Evolutionary conservation across 2,797 vertebrate genomes (phyloP).

Genomic region (Onychomys torridus): DNA sequence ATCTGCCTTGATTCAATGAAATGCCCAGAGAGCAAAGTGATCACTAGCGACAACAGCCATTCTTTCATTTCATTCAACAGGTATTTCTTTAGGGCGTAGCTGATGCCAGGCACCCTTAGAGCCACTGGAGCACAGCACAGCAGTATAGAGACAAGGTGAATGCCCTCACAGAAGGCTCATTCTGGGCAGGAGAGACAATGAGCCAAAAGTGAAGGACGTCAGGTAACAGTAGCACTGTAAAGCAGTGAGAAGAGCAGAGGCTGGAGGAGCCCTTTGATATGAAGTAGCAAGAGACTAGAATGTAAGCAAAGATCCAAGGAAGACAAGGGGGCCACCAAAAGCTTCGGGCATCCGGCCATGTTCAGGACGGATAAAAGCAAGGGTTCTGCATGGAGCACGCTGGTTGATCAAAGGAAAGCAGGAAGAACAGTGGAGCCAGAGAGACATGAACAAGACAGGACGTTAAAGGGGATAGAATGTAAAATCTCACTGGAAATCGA

Average conservation of each 20-base stretch:
- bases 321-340: background rate
- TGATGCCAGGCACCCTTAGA: background rate
- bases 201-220: background rate
- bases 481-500: background rate
- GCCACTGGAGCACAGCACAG: background rate
- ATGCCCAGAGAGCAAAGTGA: background rate
- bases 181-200: background rate
- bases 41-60: background rate
- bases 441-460: background rate
- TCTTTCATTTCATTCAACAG: conserved; percentile 12
- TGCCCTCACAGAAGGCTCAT: background rate
- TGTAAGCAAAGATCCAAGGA: background rate
- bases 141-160: background rate
- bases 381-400: background rate
- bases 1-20: conserved; percentile 31
- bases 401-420: background rate
- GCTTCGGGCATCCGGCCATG: background rate
- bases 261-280: background rate
- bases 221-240: background rate
- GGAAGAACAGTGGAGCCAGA: background rate
- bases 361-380: background rate
- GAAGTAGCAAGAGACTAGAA: background rate
- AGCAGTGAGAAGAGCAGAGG: background rate
- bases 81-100: background rate
- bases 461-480: background rate